These are phyloP conservation scores for Chionodraco myersi DNA, from an alignment of 2,113 vertebrate species.

Conservation along the genomic window DNA sequence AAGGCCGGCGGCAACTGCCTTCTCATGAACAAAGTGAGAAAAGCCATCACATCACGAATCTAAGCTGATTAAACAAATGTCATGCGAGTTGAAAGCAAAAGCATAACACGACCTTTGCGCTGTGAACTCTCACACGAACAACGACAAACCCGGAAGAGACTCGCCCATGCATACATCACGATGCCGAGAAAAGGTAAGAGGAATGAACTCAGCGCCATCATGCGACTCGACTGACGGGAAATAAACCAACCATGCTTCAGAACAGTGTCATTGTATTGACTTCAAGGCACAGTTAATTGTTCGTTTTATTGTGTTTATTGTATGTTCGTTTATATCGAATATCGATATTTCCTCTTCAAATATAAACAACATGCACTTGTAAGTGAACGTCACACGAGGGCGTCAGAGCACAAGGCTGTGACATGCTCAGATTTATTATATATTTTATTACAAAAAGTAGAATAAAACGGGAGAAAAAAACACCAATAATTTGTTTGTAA, in stretches of 20 bases:
- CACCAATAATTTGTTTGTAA: neutral
- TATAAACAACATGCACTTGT: rapidly evolving
- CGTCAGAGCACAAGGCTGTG: conserved; percentile 2
- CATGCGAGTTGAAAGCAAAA: conserved; percentile 11
- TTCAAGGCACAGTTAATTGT: neutral
- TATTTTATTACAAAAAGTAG: neutral
- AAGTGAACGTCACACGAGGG: neutral
- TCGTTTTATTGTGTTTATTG: rapidly evolving
- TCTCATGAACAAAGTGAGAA: conserved; percentile 63
- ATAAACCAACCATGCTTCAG: rapidly evolving
- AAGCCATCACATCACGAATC: conserved; percentile 74
- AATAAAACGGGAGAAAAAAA: neutral
- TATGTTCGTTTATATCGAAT: too few relatives aligned
- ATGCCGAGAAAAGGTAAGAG: neutral
- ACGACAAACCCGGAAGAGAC: conserved; percentile 51
- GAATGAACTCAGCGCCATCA: conserved; percentile 49
- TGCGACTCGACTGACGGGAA: neutral
- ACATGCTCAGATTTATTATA: neutral
- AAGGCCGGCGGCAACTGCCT: conserved; percentile 70
- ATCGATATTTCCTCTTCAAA: neutral
- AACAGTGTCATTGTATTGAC: rapidly evolving
- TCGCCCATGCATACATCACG: neutral
- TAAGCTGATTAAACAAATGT: neutral
- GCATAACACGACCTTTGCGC: conserved; percentile 73
- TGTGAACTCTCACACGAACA: conserved; percentile 67